Evolutionary conservation across 2,797 vertebrate species (phyloP), one percentile per base, ranked within the genome.

Genomic region (Somateria mollissima): DNA sequence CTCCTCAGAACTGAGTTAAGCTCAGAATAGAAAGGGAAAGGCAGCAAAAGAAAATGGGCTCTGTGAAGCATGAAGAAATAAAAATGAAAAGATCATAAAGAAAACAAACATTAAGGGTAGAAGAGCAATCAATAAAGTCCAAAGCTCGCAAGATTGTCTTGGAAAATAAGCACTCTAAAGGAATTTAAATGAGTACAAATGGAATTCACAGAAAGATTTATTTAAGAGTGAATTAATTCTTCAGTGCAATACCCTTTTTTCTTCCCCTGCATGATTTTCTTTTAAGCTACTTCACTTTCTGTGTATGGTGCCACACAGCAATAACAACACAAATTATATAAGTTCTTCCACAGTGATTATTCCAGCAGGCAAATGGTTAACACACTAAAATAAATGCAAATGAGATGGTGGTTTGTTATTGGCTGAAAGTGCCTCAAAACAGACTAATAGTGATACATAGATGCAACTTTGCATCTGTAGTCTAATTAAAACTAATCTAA

Each of bases 401-500:
- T 58, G 14, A 81, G 25, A 78, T 2, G 12, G 60, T 49, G 43
- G 39, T 53, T 89, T 94, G n/a, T 80, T 91, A 95, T 53, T 88
- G 92, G 80, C 45, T 83, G 41, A 92, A 94, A 90, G 75, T 45
- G 69, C 56, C 92, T 89, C 15, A 41, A 71, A 89, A 49, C 78
- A 79, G 39, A 58, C 86, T 94, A 85, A 74, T 0, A 84, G 39
- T 77, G 89, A 91, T 74, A 93, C 34, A 84, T 56, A 95, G 94
- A 95, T 72, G 77, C 45, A 88, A 92, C 79, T 91, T 82, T 66
- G 61, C 72, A 94, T 95, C 74, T 94, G 71, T 78, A 77, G 57
- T 60, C 93, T 95, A 95, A 96, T 96, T 95, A 92, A 93, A 95
- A 72, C 76, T 85, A 95, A 93, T 94, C 91, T 92, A 94, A 96